Base-by-base conservation (phyloP, 2,797 vertebrate species). In the Vireo griseus region DNA sequence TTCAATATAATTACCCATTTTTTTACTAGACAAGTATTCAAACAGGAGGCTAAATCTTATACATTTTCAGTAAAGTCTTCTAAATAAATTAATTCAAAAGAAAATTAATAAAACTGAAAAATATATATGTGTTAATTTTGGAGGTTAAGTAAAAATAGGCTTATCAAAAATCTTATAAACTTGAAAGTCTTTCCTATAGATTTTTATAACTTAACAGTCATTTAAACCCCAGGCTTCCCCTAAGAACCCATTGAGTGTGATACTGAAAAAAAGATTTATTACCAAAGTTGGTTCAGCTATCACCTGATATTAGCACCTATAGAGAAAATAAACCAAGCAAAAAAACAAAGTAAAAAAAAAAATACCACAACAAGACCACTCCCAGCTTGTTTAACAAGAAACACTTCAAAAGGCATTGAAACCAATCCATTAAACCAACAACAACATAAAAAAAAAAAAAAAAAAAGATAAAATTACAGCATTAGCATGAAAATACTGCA, bases 401-500 rank as follows among this genome's bases (percentile, higher is more conserved):
- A 88, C 22, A 54, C 40, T 92, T 94, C 78, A 93, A 92, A 94
- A 31, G 31, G 21, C 55, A 42, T 90, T 81, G 76, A 86, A 96
- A 87, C 12, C 40, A 55, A 89, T 88, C 95, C 79, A 91, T 39
- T 24, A 81, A 93, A 84, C 3, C 19, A 65, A 44, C 8, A 35
- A 35, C 35, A 35, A 35, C 42, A 74, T 81, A 59, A 67, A 86
- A 28, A 61, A 40, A 84, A 74, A 84, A 59, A 67, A 86, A 28
- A 61, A 40, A 84, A 89, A 74, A 37, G 37, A 76, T 44, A 75
- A 96, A 93, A 94, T 82, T 72, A 87, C 44, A 87, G 16, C 24
- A 79, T 95, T 92, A 95, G 55, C 72, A 90, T 91, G 45, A 96
- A 95, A 95, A 95, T 91, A 69, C 63, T 69, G 55, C 33, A 82